phyloP scores from a whole-genome alignment of 2,113 vertebrate genomes.

The Hirundichthys speculiger region DNA sequence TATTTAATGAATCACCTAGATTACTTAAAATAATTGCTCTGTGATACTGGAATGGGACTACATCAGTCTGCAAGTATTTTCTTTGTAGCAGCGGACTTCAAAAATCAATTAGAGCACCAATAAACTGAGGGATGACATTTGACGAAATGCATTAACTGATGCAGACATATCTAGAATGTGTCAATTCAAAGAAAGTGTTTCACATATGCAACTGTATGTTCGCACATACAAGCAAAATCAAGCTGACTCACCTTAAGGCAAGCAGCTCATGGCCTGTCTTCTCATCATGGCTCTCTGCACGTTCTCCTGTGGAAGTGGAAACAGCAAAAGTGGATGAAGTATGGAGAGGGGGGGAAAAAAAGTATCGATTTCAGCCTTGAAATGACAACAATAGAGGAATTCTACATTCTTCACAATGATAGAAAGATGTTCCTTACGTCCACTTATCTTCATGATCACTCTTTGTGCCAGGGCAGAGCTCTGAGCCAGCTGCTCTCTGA shows the following conservation, averaged over 20 bases:
- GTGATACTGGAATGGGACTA: too few relatives aligned
- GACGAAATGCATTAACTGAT: too few relatives aligned
- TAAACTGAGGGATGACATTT: too few relatives aligned
- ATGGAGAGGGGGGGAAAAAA: neutral
- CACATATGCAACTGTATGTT: too few relatives aligned
- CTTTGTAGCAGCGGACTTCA: too few relatives aligned
- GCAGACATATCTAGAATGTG: neutral
- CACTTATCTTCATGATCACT: constrained; percentile 87
- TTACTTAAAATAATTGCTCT: neutral
- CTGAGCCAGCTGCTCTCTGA: constrained; percentile 90
- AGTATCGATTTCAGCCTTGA: too few relatives aligned
- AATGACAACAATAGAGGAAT: neutral
- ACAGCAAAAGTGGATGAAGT: neutral
- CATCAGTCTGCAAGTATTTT: too few relatives aligned
- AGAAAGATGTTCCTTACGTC: constrained; percentile 75
- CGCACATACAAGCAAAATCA: neutral
- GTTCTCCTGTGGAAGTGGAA: constrained; percentile 79
- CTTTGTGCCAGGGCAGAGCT: constrained; percentile 85
- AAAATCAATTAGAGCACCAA: too few relatives aligned
- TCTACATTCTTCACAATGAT: neutral
- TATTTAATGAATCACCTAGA: neutral
- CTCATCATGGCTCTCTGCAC: constrained; percentile 79
- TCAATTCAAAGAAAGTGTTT: neutral
- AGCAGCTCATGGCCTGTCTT: constrained; percentile 85
- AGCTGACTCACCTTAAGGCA: constrained; percentile 83